phyloP scores from a whole-genome alignment of 2,888 invertebrate species.

The Drosophila barbarae region DNA sequence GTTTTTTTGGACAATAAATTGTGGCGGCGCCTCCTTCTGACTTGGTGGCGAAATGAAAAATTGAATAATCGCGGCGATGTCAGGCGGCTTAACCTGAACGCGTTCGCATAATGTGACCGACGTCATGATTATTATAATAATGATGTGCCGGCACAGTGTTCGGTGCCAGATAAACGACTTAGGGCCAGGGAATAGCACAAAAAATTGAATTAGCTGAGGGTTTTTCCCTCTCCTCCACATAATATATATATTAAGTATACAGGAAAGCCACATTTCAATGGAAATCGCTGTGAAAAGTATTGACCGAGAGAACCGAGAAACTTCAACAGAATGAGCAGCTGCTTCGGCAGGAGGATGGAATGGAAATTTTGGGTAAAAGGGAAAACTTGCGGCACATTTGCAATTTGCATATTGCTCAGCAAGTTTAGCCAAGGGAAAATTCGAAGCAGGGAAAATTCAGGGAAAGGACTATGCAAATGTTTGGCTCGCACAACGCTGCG shows the following conservation, averaged over 20 bases:
- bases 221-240: background rate
- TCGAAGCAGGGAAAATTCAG: conserved; percentile 13
- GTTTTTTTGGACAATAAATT: conserved; percentile 61
- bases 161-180: conserved; percentile 69
- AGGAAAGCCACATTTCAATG: conserved; percentile 23
- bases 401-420: conserved; percentile 64
- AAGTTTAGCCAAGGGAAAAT: conserved; percentile 9
- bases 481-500: conserved; percentile 57
- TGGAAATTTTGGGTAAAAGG: conserved; percentile 10
- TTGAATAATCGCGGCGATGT: conserved; percentile 62
- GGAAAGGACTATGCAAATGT: conserved; percentile 62
- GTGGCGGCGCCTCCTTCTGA: background rate
- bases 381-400: conserved; percentile 43
- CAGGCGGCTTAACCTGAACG: conserved; percentile 47
- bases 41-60: conserved; percentile 28
- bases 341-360: background rate
- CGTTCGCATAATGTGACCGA: conserved; percentile 46
- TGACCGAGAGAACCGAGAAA: conserved; percentile 19
- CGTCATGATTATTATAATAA: conserved; percentile 41
- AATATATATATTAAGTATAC: background rate
- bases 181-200: conserved; percentile 48
- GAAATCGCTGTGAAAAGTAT: conserved; percentile 40
- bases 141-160: conserved; percentile 56
- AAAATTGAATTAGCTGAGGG: conserved; percentile 56
- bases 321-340: conserved; percentile 18